phyloP scores from a whole-genome alignment of 2,797 vertebrate species.

The Emydoidea blandingii region DNA sequence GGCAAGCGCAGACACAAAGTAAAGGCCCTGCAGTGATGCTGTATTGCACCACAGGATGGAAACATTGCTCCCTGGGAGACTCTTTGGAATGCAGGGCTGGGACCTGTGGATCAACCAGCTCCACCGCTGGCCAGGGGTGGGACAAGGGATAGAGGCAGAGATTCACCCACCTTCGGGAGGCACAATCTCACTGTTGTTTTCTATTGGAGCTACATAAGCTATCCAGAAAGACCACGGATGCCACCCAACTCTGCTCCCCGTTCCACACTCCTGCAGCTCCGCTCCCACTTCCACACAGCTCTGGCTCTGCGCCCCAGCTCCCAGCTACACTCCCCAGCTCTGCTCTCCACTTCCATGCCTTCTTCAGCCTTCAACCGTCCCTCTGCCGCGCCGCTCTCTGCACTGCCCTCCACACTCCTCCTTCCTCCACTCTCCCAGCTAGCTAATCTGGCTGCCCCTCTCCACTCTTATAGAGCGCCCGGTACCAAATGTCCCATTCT shows the following conservation, averaged over 20 bases:
- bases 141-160: background rate
- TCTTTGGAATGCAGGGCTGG: background rate
- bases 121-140: background rate
- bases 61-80: background rate
- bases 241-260: background rate
- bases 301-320: too few species aligned
- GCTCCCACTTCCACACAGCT: background rate
- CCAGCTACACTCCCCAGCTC: too few species aligned
- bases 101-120: background rate
- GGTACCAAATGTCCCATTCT: background rate
- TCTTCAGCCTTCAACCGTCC: background rate
- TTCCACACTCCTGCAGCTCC: background rate
- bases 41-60: background rate
- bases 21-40: background rate
- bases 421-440: background rate
- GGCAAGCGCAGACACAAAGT: background rate
- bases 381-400: too few species aligned
- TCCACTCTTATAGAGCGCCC: too few species aligned
- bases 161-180: background rate
- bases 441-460: background rate
- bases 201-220: background rate
- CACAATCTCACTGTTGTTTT: background rate
- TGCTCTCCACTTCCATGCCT: background rate
- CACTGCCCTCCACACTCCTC: background rate
- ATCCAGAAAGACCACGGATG: background rate